phyloP scores from a whole-genome alignment of 2,113 vertebrate species.

The Chloebia gouldiae region DNA sequence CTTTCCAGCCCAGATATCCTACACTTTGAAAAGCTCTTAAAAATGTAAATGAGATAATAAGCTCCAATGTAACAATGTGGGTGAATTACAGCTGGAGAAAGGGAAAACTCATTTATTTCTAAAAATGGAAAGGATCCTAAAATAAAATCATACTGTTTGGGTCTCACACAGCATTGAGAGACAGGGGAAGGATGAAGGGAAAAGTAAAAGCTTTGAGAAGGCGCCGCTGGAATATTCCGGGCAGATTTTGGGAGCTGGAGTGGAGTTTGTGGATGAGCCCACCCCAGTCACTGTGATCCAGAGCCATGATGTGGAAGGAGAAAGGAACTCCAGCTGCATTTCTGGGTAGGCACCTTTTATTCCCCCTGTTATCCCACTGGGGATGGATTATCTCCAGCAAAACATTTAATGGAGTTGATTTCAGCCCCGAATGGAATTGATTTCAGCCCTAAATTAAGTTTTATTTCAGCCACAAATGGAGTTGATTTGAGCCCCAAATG shows the following conservation, averaged over 20 bases:
- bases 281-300: accelerated
- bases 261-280: neutral
- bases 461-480: too few relatives aligned
- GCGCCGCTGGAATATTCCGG: accelerated
- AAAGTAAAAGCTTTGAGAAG: neutral
- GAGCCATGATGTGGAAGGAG: neutral
- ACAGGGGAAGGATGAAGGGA: neutral
- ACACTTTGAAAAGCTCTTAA: constrained; percentile 68
- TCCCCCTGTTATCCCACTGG: accelerated
- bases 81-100: neutral
- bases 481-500: neutral
- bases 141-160: neutral
- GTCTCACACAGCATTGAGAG: neutral
- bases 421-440: neutral
- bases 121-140: constrained; percentile 36
- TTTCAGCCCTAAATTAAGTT: neutral
- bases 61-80: constrained; percentile 31
- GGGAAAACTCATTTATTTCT: constrained; percentile 11
- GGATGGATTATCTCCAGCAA: neutral
- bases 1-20: constrained; percentile 69
- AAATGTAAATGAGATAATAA: constrained; percentile 66
- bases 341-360: neutral
- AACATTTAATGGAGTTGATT: neutral
- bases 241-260: neutral
- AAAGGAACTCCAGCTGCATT: neutral